Evolutionary conservation across 2,888 invertebrate genomes (phyloP).

Genomic region (Luperina testacea): DNA sequence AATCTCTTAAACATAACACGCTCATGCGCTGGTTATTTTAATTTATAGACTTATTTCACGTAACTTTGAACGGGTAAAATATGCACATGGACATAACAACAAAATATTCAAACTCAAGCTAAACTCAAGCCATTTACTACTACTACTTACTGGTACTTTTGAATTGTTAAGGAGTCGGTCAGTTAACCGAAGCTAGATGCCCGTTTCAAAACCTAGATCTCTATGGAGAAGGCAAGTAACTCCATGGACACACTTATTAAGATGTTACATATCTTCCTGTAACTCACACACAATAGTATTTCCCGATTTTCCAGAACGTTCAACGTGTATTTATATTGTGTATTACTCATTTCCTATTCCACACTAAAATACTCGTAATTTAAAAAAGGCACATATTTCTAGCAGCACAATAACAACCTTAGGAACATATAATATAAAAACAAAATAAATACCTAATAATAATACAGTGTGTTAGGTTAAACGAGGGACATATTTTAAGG

Average conservation of each 20-base stretch:
- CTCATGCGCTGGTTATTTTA: neutral
- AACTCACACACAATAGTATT: constrained; percentile 4
- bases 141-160: neutral
- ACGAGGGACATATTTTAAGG: too few relatives aligned
- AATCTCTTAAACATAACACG: neutral
- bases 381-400: too few relatives aligned
- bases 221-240: neutral
- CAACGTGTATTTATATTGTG: neutral
- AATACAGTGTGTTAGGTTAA: too few relatives aligned
- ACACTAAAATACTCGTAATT: neutral
- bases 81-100: neutral
- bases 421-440: too few relatives aligned
- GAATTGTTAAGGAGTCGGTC: neutral
- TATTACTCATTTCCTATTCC: neutral
- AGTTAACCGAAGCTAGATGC: neutral
- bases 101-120: neutral
- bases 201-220: neutral
- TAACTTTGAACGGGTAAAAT: neutral
- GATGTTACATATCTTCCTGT: neutral
- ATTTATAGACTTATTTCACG: neutral
- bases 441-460: too few relatives aligned
- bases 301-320: constrained; percentile 15
- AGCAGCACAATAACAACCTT: too few relatives aligned
- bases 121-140: too few relatives aligned
- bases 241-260: neutral